Base-by-base conservation (phyloP, 1,140 invertebrate species). In the Drosophila lacertosa region DNA sequence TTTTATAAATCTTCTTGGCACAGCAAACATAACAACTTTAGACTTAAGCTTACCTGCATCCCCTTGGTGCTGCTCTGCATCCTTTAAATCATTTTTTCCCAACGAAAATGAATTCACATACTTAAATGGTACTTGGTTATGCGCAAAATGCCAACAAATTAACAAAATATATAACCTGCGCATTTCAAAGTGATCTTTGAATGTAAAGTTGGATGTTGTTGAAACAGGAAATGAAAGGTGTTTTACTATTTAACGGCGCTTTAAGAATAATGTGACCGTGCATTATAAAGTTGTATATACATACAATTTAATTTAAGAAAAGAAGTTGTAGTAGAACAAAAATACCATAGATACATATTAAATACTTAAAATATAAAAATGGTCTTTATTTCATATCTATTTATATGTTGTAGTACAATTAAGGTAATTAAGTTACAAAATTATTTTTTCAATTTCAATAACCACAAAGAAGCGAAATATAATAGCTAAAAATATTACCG, bases 41-140 rank as follows among this genome's bases (percentile, higher is more conserved):
- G 2, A n/a, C 4, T 2, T 6, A 1, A 45, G 50, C 45, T 65
- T 65, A 71, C 68, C 62, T 4, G 15, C 26, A 29, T 39, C 6
- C 13, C 65, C 39, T 18, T 10, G n/a, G 18, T 50, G 16, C n/a
- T 29, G 4, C 50, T 60, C 20, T 22, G 48, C 32, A 15, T 0
- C 18, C 26, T 29, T 60, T 26, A 67, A 26, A 40, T 72, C 50
- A 45, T 77, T 84, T 32, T 84, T 65, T 0, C 82, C 65, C 10
- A 73, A 39, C 2, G 73, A 67, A 77, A 67, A 74, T 11, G 77
- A 58, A 6, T 26, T 16, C 7, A 51, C 32, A 51, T 20, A 6
- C 3, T 51, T 16, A 40, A 47, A 26, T 44, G 47, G 5, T 42
- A 63, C 18, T 11, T 40, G 9, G 10, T 33, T 20, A 24, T 69